A percentile compares a stretch with the other conserved stretches of the same genome.
These are phyloP conservation scores for Holacanthus passer DNA, from an alignment of 2,113 vertebrate species.

Conservation along the genomic window DNA sequence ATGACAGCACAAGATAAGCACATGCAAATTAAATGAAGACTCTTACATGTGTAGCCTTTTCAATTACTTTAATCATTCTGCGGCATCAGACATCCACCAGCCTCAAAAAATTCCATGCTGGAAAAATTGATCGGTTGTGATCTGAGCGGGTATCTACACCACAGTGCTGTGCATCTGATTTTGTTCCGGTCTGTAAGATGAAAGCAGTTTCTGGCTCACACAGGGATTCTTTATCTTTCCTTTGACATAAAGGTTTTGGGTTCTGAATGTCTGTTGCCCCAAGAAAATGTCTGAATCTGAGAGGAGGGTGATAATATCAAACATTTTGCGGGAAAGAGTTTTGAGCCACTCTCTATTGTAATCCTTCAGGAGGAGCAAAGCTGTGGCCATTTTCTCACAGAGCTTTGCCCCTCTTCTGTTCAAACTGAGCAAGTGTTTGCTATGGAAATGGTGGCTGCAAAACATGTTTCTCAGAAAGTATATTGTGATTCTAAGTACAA, in stretches of 20 bases:
- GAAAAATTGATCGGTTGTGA: constrained; percentile 33
- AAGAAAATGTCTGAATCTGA: constrained; percentile 16
- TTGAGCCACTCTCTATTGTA: constrained; percentile 3
- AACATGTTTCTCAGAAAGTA: neutral
- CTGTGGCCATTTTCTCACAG: neutral
- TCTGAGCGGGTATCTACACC: constrained; percentile 9
- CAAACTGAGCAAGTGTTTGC: neutral
- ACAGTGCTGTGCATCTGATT: constrained; percentile 27
- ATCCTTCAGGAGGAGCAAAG: neutral
- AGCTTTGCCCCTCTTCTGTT: neutral
- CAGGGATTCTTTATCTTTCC: constrained; percentile 32
- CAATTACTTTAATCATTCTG: constrained; percentile 26
- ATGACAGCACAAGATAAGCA: constrained; percentile 11
- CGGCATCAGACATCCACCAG: constrained; percentile 12
- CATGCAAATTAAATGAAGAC: constrained; percentile 29
- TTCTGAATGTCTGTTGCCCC: constrained; percentile 28
- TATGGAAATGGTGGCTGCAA: neutral
- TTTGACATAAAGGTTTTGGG: constrained; percentile 32
- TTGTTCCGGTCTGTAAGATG: constrained; percentile 18
- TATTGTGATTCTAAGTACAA: neutral
- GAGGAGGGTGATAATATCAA: constrained; percentile 28
- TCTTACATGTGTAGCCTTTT: constrained; percentile 17
- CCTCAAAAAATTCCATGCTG: neutral
- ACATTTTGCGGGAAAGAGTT: constrained; percentile 9
- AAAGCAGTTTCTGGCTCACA: constrained; percentile 28